phyloP scores from a whole-genome alignment of 2,113 vertebrate species.

The Osmerus mordax region DNA sequence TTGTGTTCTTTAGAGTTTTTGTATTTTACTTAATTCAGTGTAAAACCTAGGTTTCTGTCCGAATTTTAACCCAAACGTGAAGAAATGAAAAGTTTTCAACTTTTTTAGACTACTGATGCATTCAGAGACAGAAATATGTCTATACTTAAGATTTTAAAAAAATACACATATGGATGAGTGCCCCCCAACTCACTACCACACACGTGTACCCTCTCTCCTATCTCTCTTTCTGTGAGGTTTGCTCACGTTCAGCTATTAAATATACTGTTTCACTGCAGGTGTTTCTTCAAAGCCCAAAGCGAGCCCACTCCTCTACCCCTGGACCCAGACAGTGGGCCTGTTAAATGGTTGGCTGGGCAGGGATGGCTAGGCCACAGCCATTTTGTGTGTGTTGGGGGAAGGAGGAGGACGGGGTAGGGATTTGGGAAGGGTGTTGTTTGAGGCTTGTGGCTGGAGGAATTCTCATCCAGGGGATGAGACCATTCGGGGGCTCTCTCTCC shows the following conservation, averaged over 20 bases:
- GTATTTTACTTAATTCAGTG: too few species aligned
- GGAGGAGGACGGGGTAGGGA: constrained; percentile 5
- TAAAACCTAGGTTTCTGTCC: too few species aligned
- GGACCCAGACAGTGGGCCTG: constrained; percentile 51
- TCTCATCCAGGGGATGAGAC: constrained; percentile 52
- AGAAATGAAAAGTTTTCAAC: too few species aligned
- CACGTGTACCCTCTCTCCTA: background rate
- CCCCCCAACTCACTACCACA: too few species aligned
- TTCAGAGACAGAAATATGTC: too few species aligned
- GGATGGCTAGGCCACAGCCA: constrained; percentile 44
- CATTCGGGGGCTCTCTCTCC: constrained; percentile 16
- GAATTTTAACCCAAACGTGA: too few species aligned
- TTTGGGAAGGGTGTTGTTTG: constrained; percentile 45
- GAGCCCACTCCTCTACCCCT: constrained; percentile 35
- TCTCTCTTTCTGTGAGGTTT: background rate
- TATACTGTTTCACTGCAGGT: constrained; percentile 77
- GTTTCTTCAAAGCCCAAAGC: constrained; percentile 70
- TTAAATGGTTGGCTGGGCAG: constrained; percentile 59
- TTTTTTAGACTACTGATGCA: too few species aligned
- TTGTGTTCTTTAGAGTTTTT: too few species aligned
- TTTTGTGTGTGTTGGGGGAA: constrained; percentile 27
- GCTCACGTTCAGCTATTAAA: constrained; percentile 71
- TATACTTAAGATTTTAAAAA: too few species aligned
- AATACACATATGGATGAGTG: too few species aligned
- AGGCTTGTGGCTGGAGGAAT: constrained; percentile 48